Evolutionary conservation across 1,140 invertebrate genomes (phyloP).

Genomic region (Plectrocnemia conspersa): DNA sequence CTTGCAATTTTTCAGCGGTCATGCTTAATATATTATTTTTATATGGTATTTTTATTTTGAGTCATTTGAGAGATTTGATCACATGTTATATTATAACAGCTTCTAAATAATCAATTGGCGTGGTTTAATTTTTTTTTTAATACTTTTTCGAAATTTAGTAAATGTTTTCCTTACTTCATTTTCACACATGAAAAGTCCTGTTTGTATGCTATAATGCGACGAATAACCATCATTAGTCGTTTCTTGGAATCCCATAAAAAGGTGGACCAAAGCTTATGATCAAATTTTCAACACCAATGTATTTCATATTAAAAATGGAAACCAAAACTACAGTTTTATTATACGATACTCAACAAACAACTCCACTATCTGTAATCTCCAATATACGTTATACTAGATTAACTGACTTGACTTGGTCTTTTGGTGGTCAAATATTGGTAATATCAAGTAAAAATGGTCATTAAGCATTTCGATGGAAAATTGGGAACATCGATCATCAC

Average conservation of each 20-base stretch:
- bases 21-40: too few relatives aligned
- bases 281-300: conserved; percentile 66
- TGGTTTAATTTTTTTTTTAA: too few relatives aligned
- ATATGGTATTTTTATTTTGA: too few relatives aligned
- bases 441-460: conserved; percentile 93
- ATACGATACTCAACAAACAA: conserved; percentile 86
- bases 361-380: conserved; percentile 78
- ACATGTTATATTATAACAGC: too few relatives aligned
- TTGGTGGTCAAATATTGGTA: conserved; percentile 73
- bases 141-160: too few relatives aligned
- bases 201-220: conserved; percentile 71
- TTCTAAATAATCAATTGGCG: too few relatives aligned
- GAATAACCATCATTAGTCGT: conserved; percentile 75
- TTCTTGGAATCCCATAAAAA: conserved; percentile 72
- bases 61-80: too few relatives aligned
- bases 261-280: conserved; percentile 52
- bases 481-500: conserved; percentile 64
- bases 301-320: conserved; percentile 86
- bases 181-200: too few relatives aligned
- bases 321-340: conserved; percentile 81
- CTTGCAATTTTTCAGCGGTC: too few relatives aligned
- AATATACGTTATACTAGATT: conserved; percentile 93
- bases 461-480: conserved; percentile 78
- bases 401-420: conserved; percentile 89
- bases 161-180: too few relatives aligned